Evolutionary conservation across 2,888 invertebrate genomes (phyloP).

Genomic region (Sarcophaga subvicina): DNA sequence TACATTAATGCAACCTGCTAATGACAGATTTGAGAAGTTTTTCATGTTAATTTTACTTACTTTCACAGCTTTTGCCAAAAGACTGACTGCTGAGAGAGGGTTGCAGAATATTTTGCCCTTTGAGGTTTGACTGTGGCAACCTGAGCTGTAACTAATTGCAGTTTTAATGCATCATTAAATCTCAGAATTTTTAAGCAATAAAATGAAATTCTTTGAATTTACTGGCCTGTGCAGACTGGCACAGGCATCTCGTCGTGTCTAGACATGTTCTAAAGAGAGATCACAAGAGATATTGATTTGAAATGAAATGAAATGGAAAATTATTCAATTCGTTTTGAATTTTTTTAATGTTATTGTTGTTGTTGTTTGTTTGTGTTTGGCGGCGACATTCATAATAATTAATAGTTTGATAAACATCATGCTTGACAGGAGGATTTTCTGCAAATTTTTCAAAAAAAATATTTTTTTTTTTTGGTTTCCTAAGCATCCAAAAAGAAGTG

Average conservation of each 20-base stretch:
- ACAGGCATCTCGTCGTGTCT: conserved; percentile 48
- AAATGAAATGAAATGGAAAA: conserved; percentile 68
- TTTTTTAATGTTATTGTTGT: not conserved
- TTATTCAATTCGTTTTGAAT: conserved; percentile 34
- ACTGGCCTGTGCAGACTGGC: conserved; percentile 26
- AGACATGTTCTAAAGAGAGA: conserved; percentile 51
- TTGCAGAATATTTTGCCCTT: too few relatives aligned
- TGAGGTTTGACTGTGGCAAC: too few relatives aligned
- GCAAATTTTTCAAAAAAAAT: not conserved
- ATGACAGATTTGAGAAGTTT: too few relatives aligned
- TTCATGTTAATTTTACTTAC: too few relatives aligned
- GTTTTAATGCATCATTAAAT: too few relatives aligned
- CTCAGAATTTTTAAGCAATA: too few relatives aligned
- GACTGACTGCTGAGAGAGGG: too few relatives aligned
- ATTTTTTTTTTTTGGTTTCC: too few relatives aligned
- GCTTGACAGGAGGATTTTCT: not conserved
- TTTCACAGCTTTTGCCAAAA: too few relatives aligned
- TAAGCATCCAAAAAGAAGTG: too few relatives aligned
- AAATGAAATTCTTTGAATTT: not conserved
- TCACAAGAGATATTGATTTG: conserved; percentile 64
- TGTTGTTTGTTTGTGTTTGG: not conserved
- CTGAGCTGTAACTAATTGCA: too few relatives aligned
- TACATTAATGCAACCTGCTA: too few relatives aligned
- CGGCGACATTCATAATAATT: conserved; percentile 60
- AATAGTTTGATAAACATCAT: conserved; percentile 58